A percentile compares a stretch with the other conserved stretches of the same genome.
Evolutionary conservation across 2,888 invertebrate species (phyloP).

Genomic region (Andrena minutula): DNA sequence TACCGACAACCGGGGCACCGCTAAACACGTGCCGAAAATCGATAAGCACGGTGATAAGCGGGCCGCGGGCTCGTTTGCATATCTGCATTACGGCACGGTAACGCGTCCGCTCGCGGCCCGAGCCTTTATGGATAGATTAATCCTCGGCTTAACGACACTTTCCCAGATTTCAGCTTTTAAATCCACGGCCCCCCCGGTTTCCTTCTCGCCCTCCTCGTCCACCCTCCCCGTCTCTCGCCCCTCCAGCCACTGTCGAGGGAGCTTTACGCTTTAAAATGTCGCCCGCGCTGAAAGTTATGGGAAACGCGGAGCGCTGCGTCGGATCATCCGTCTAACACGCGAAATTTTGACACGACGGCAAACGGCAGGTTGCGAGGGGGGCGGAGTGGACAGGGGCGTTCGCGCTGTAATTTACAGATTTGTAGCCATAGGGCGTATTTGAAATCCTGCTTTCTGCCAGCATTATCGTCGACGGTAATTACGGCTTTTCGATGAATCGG

Average conservation of each 20-base stretch:
- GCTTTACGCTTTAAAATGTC: constrained; percentile 7
- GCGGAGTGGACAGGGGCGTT: no score
- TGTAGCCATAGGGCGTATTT: constrained; percentile 33
- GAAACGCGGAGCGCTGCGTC: constrained; percentile 2
- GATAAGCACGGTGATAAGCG: constrained; percentile 67
- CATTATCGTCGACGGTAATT: constrained; percentile 49
- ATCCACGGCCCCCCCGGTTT: constrained; percentile 6
- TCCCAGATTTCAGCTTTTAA: constrained; percentile 49
- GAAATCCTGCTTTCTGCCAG: constrained; percentile 40
- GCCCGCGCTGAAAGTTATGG: constrained; percentile 26
- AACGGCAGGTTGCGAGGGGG: no score
- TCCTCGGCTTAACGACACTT: constrained; percentile 59
- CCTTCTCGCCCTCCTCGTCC: not conserved
- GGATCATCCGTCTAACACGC: constrained; percentile 18
- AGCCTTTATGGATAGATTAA: constrained; percentile 59
- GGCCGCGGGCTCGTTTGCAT: constrained; percentile 67
- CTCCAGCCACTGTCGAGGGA: not conserved
- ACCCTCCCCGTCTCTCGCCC: not conserved
- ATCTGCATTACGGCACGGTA: constrained; percentile 58
- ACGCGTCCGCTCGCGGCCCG: constrained; percentile 37
- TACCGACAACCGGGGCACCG: constrained; percentile 34
- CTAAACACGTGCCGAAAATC: constrained; percentile 67
- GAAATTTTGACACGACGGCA: constrained; percentile 35
- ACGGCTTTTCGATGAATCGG: constrained; percentile 50
- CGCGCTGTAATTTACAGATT: constrained; percentile 52